Percentiles rank a stretch among this genome's conserved stretches.
Conservation (phyloP, 2,113 vertebrate species). For the Cepphus grylle region DNA sequence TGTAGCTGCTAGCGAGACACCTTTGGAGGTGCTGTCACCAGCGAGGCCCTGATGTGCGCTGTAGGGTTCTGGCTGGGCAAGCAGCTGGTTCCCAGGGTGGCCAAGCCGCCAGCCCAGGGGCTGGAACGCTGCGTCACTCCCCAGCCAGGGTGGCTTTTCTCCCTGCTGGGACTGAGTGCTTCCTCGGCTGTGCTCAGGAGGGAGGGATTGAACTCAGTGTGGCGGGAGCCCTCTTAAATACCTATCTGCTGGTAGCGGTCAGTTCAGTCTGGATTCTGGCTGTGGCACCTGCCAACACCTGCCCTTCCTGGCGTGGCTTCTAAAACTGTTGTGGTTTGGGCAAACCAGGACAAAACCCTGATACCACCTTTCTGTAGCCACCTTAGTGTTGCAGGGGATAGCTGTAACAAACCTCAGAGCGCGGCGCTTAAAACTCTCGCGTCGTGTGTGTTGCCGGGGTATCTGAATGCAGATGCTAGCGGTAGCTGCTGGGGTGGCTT, state of each 20-base stretch:
- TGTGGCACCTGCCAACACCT: not conserved
- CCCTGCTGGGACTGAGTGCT: rapidly evolving
- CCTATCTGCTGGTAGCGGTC: not conserved
- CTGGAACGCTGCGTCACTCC: not conserved
- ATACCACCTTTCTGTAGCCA: not conserved
- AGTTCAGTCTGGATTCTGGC: rapidly evolving
- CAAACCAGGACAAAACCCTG: not conserved
- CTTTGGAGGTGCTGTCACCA: not conserved
- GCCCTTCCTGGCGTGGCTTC: not conserved
- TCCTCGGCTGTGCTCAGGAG: not conserved
- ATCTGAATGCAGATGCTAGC: not conserved
- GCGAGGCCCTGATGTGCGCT: not conserved
- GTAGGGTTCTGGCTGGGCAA: not conserved
- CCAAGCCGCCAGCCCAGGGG: not conserved
- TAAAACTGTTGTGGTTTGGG: not conserved
- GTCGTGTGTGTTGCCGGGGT: not conserved
- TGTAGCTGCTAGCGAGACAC: not conserved
- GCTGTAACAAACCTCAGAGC: not conserved
- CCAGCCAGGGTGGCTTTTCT: not conserved
- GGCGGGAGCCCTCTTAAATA: not conserved
- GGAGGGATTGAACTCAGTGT: not conserved
- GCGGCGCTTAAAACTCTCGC: not conserved
- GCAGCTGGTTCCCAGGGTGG: rapidly evolving
- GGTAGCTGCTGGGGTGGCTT: not conserved
- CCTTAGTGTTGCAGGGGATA: not conserved